Evolutionary conservation across 2,888 invertebrate genomes (phyloP).

Genomic region (Tyria jacobaeae): DNA sequence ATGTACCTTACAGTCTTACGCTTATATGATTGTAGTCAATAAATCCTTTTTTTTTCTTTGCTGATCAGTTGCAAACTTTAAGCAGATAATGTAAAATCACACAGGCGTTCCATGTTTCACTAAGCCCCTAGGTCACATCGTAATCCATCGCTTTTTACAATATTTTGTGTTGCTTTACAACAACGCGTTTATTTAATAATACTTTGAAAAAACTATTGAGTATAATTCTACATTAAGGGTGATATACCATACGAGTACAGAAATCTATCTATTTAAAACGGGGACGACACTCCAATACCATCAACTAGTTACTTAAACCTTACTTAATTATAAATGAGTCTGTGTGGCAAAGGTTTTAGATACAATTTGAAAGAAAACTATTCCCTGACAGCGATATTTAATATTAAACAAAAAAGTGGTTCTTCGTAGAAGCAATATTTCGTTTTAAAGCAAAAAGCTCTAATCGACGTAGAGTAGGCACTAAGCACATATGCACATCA

Average conservation of each 20-base stretch:
- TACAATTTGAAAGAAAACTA: background rate
- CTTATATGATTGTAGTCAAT: background rate
- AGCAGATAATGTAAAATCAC: background rate
- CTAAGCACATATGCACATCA: background rate
- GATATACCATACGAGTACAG: no score
- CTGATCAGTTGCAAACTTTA: background rate
- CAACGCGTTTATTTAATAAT: no score
- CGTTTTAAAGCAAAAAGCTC: background rate
- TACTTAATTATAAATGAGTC: background rate
- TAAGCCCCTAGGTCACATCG: background rate
- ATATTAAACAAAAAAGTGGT: background rate
- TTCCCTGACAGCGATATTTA: background rate
- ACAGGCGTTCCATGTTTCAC: no score
- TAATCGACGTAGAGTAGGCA: background rate
- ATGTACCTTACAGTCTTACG: background rate
- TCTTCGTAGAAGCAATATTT: background rate
- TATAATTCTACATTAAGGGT: no score
- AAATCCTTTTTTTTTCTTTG: background rate
- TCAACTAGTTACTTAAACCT: background rate
- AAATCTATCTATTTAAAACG: no score
- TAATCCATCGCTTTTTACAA: no score
- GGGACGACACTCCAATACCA: background rate
- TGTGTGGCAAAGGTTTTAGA: no score
- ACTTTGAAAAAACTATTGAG: no score
- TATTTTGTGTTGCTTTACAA: no score